Conservation (phyloP, 2,797 vertebrate genomes). For the Hephaestus fuliginosus region DNA sequence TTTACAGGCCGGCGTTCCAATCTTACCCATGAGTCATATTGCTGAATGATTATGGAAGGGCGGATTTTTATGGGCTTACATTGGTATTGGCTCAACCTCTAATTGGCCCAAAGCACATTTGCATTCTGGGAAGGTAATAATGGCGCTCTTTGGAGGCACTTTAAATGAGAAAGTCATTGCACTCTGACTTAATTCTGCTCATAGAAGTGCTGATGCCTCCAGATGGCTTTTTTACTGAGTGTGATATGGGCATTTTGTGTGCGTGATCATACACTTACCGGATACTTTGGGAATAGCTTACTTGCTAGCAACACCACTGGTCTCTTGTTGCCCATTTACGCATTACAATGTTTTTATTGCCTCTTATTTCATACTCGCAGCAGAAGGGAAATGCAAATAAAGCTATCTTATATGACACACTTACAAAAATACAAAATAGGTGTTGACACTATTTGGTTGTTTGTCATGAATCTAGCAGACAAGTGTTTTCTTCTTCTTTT, state of each 20-base stretch:
- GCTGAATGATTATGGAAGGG: constrained; percentile 79
- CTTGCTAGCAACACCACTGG: constrained; percentile 41
- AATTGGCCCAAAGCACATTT: constrained; percentile 84
- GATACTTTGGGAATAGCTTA: constrained; percentile 60
- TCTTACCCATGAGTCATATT: constrained; percentile 81
- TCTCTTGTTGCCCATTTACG: constrained; percentile 48
- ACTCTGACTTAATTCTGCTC: constrained; percentile 81
- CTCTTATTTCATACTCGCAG: constrained; percentile 27
- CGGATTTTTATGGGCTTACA: constrained; percentile 79
- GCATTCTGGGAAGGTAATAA: constrained; percentile 84
- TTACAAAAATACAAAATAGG: constrained; percentile 18
- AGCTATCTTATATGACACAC: constrained; percentile 5
- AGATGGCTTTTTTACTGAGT: constrained; percentile 81
- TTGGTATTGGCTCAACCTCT: constrained; percentile 82
- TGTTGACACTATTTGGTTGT: constrained; percentile 8
- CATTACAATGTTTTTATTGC: constrained; percentile 46
- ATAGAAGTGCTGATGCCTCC: constrained; percentile 81
- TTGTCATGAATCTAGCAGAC: constrained; percentile 15
- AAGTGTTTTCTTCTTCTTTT: background rate
- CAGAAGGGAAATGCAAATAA: constrained; percentile 38
- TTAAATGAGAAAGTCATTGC: constrained; percentile 80
- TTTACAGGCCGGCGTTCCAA: constrained; percentile 75
- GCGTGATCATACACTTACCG: constrained; percentile 69
- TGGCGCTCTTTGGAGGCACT: constrained; percentile 79
- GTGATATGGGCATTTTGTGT: constrained; percentile 77